Evolutionary conservation across 2,797 vertebrate species (phyloP), one percentile per base, ranked within the genome.

Genomic region (Diplodus puntazzo): DNA sequence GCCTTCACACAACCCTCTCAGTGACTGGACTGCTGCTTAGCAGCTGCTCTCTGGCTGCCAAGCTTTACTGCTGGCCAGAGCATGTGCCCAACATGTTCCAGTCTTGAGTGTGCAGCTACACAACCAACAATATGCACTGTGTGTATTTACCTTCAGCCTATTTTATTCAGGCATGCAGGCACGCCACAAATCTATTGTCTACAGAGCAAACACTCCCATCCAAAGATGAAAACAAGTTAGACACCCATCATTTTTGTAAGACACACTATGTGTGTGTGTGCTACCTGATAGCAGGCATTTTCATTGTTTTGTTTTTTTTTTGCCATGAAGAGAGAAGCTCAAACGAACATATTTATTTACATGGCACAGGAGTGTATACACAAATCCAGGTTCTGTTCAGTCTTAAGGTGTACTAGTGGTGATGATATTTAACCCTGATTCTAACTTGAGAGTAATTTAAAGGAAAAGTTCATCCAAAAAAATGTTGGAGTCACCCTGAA

Each of bases 181-280:
- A 45, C 1, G 95, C 69, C 43, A 45, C 13, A 14, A 96, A 96
- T 73, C 94, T 88, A 96, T 89, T 81, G 96, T 58, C 96, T 88
- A 85, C 45, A 97, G 97, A 88, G 97, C 95, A 89, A 97, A 97
- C 87, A 96, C 95, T n/a, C 96, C 95, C 13, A 96, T 95, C 77
- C 21, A 9, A 64, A 16, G 16, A 20, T 6, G 18, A 54, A 52
- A 73, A 68, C 53, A 21, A 34, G 34, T 58, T 53, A 16, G 69
- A 48, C 49, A 49, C 9, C 43, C 9, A 20, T 59, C 2, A 18
- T 64, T 30, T 60, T 16, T 58, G 27, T 42, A 11, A 52, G 2
- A 34, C 30, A 34, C 30, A 34, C 30, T 8, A 5, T 34, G 34
- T 6, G 5, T 25, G 11, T 58, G 42, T 52, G 68, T 30, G 57